Evolutionary conservation across 2,797 vertebrate genomes (phyloP), one percentile per base, ranked within the genome.

Genomic region (Borostomias antarcticus): DNA sequence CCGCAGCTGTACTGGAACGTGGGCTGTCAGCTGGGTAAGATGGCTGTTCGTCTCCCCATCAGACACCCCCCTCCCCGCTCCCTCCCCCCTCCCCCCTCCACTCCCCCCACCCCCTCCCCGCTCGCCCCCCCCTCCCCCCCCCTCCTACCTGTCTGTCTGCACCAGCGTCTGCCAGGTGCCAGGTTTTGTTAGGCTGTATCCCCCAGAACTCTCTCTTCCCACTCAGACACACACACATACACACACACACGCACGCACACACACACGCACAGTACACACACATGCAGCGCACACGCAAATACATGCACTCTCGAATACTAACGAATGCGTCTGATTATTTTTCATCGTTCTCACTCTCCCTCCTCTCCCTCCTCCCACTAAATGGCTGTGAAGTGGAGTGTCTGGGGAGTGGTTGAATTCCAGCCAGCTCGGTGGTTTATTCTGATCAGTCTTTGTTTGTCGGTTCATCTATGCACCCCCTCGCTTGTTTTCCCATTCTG

Each of bases 1-100:
- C 98, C 98, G 0, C 88, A 98, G 77, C 93, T 95, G 2, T 99
- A 98, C 85, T 99, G 98, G 98, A 99, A 96, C 0, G 91, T 94
- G 66, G 98, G 98, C 9, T 98, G 95, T 85, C 98, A 99, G 74
- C 71, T 99, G 73, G 98, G 98, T 99, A 69, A 70, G 93, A 87
- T 32, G 1, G n/a, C 35, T 37, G 29, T 67, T 60, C 50, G 52
- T 73, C 5, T n/a, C n/a, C n/a, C n/a, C n/a, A n/a, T n/a, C n/a
- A n/a, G n/a, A n/a, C n/a, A n/a, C n/a, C n/a, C n/a, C n/a, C n/a
- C n/a, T n/a, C n/a, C n/a, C n/a, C n/a, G n/a, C n/a, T n/a, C n/a
- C n/a, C n/a, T n/a, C n/a, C n/a, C n/a, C n/a, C n/a, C n/a, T n/a
- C n/a, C n/a, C n/a, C n/a, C n/a, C n/a, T n/a, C n/a, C n/a, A n/a